Conservation (phyloP, 2,797 vertebrate species). For the Gymnothorax javanicus region DNA sequence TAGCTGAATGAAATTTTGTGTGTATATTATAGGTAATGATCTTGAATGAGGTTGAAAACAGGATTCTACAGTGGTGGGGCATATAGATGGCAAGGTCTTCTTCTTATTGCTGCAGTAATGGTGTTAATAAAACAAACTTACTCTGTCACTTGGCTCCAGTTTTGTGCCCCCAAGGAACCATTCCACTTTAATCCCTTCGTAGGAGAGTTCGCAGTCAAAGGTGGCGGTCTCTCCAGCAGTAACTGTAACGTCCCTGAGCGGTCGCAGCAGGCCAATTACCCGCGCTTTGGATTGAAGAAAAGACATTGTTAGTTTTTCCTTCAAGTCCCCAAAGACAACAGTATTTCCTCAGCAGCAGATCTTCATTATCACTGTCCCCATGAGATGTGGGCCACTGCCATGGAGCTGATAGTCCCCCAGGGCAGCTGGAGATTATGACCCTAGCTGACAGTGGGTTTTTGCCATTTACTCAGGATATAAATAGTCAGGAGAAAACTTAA, state of each 20-base stretch:
- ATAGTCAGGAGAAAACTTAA: conserved; percentile 74
- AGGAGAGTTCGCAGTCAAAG: conserved; percentile 95
- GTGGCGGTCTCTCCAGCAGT: conserved; percentile 97
- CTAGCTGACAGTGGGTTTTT: conserved; percentile 65
- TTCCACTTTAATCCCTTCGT: conserved; percentile 89
- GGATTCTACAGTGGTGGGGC: too few species aligned
- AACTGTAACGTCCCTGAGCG: conserved; percentile 90
- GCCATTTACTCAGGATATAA: conserved; percentile 71
- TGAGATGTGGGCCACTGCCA: conserved; percentile 69
- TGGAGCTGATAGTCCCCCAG: conserved; percentile 68
- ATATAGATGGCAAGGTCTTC: too few species aligned
- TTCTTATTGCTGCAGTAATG: neutral
- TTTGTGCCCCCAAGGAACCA: conserved; percentile 92
- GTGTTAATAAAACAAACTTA: conserved; percentile 65
- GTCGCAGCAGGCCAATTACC: conserved; percentile 81
- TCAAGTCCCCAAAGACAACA: conserved; percentile 61
- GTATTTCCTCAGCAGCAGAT: conserved; percentile 67
- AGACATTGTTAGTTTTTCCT: conserved; percentile 78
- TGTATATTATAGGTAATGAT: too few species aligned
- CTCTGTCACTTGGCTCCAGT: conserved; percentile 89
- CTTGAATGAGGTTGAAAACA: too few species aligned
- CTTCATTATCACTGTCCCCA: conserved; percentile 72
- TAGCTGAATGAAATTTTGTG: too few species aligned
- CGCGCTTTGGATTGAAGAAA: conserved; percentile 88
- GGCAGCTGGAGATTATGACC: conserved; percentile 65